A percentile compares a stretch with the other conserved stretches of the same genome.
These are phyloP conservation scores for Oscheius sp. DNA, from an alignment of 2,888 invertebrate species.

Conservation along the genomic window DNA sequence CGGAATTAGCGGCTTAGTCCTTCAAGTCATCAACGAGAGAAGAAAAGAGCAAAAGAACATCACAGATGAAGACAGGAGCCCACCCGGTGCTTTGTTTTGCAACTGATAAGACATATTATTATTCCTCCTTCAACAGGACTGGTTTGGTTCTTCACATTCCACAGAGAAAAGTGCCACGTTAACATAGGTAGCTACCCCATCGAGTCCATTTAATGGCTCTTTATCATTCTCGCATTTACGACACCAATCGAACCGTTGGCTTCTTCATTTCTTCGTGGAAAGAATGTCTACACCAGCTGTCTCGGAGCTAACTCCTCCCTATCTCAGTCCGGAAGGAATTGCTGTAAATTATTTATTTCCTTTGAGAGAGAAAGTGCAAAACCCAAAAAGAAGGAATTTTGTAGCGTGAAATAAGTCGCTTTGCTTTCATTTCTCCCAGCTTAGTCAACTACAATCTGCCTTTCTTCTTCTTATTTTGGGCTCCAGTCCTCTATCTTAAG, in stretches of 20 bases:
- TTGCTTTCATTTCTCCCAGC: background rate
- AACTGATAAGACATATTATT: too few species aligned
- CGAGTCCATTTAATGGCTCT: too few species aligned
- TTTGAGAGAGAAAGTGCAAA: background rate
- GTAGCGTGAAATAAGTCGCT: background rate
- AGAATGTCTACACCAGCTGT: background rate
- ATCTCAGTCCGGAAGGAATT: background rate
- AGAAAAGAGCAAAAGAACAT: too few species aligned
- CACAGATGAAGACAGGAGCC: too few species aligned
- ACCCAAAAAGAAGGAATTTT: background rate
- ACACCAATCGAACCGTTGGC: background rate
- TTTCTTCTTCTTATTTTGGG: background rate
- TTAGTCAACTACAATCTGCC: background rate
- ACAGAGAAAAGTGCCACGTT: too few species aligned
- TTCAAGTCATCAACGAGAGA: too few species aligned
- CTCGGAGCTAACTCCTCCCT: slow-evolving; percentile 6
- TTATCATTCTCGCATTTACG: background rate
- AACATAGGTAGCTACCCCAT: too few species aligned
- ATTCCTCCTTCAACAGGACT: too few species aligned
- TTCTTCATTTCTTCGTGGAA: background rate
- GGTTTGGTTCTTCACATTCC: too few species aligned
- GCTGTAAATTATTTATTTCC: background rate
- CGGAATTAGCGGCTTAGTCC: too few species aligned
- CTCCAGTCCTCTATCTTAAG: too few species aligned
- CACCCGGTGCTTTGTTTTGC: too few species aligned